Evolutionary conservation across 2,113 vertebrate genomes (phyloP), one percentile per base, ranked within the genome.

Genomic region (Tragulus kanchil): DNA sequence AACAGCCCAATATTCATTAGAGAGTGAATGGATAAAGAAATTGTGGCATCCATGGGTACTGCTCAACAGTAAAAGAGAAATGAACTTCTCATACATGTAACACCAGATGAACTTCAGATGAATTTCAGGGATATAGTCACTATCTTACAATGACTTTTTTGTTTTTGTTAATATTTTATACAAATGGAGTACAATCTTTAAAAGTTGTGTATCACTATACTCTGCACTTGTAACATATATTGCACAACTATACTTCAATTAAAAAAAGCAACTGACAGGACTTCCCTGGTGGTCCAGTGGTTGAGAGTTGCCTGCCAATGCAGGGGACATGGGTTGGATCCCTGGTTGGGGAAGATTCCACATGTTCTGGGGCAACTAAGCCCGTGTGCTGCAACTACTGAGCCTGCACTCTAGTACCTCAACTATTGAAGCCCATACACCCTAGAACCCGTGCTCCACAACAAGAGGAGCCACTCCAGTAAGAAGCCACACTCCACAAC

Each of bases 21-120:
- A 93, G 84, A 56, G 23, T 89, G n/a, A 89, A 42, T 28, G 54
- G 52, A 23, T 25, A 69, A 61, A 50, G 89, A 59, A 71, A 71
- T 71, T 59, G 52, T 71, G 78, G 36, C 14, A 8, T 69, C 31
- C 31, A 21, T 31, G 54, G 36, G 36, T 54, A 56, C 64, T 42
- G n/a, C 58, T 83, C 69, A 25, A 5, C 50, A 75, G n/a, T 36
- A 67, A 48, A n/a, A 45, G 48, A 54, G 67, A 89, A 45, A 8
- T 77, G 14, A 89, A 61, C 26, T 52, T 21, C 36, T 82, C 36
- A 65, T 58, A 58, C 6, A 14, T 50, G 50, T 15, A 64, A 28
- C 56, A 69, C 1, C 5, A 5, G n/a, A n/a, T n/a, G n/a, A n/a
- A n/a, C n/a, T n/a, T n/a, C 42, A 56, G 64, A 28, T 50, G 21